phyloP scores from a whole-genome alignment of 1,140 invertebrate species.

The Diorhabda elongata region DNA sequence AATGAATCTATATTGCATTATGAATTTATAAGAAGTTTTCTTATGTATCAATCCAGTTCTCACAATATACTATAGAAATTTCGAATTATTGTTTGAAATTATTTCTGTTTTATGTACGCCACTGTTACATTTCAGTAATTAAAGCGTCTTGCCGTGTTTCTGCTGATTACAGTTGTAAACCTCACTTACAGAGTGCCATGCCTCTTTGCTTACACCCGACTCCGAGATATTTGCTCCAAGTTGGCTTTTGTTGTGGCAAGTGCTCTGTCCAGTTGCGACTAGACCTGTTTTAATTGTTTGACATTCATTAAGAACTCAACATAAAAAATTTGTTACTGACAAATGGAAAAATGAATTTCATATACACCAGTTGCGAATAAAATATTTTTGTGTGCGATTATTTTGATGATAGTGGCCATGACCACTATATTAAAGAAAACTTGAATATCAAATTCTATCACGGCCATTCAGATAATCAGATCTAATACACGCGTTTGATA shows the following conservation, averaged over 20 bases:
- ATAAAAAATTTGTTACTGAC: background rate
- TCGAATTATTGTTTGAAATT: background rate
- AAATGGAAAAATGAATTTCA: background rate
- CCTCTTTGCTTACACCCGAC: background rate
- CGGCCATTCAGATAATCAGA: too few species aligned
- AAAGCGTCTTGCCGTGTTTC: slow-evolving; percentile 6
- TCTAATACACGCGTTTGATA: too few species aligned
- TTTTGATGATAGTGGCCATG: too few species aligned
- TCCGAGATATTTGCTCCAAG: slow-evolving; percentile 12
- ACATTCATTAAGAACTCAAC: background rate
- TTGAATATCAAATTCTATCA: too few species aligned
- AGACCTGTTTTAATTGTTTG: slow-evolving; percentile 11
- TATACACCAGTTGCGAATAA: background rate
- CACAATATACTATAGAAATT: too few species aligned
- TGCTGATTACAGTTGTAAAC: slow-evolving; percentile 16
- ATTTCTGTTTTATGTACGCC: background rate
- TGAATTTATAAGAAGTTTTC: too few species aligned
- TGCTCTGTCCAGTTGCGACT: slow-evolving; percentile 10
- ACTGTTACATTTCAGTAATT: slow-evolving; percentile 1
- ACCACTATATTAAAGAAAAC: too few species aligned
- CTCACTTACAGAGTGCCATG: background rate
- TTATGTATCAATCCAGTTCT: too few species aligned
- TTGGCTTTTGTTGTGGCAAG: slow-evolving; percentile 16
- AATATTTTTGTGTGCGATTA: too few species aligned
- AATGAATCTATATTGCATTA: too few species aligned